Evolutionary conservation across 1,140 invertebrate species (phyloP).

Genomic region (Venustaconcha ellipsiformis): DNA sequence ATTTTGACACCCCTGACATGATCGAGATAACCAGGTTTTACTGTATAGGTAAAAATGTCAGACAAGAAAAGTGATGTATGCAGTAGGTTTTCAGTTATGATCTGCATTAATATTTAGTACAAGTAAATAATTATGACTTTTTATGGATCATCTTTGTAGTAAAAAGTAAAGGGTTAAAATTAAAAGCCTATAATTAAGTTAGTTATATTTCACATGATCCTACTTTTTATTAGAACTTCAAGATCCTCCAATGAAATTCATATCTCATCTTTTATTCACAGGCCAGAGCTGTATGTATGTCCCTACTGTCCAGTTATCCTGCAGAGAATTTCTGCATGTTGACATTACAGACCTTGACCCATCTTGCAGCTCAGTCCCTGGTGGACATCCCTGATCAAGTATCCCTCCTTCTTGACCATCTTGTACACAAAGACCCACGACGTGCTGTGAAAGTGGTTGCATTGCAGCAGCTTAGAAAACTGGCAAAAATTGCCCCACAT

Average conservation of each 20-base stretch:
- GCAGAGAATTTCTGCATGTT: conserved; percentile 86
- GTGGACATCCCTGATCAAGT: conserved; percentile 92
- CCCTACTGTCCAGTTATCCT: conserved; percentile 88
- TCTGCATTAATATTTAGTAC: no score
- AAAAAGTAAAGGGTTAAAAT: no score
- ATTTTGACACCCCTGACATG: no score
- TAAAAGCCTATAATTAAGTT: no score
- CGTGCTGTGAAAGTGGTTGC: conserved; percentile 81
- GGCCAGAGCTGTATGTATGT: conserved; percentile 82
- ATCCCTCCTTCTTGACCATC: conserved; percentile 47
- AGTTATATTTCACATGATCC: no score
- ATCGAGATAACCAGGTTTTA: no score
- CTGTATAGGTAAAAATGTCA: no score
- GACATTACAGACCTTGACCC: conserved; percentile 88
- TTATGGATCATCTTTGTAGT: no score
- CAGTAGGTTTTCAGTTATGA: no score
- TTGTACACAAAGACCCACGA: conserved; percentile 76
- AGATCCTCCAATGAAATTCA: neutral
- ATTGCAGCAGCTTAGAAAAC: conserved; percentile 79
- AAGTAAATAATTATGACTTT: no score
- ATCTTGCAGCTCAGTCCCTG: conserved; percentile 88
- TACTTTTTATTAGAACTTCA: neutral
- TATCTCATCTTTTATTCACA: conserved; percentile 65
- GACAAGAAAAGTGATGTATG: no score
- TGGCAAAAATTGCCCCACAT: conserved; percentile 81